Percentiles rank a stretch among this genome's conserved stretches.
Conservation (phyloP, 2,888 invertebrate species). For the Netelia inedita region DNA sequence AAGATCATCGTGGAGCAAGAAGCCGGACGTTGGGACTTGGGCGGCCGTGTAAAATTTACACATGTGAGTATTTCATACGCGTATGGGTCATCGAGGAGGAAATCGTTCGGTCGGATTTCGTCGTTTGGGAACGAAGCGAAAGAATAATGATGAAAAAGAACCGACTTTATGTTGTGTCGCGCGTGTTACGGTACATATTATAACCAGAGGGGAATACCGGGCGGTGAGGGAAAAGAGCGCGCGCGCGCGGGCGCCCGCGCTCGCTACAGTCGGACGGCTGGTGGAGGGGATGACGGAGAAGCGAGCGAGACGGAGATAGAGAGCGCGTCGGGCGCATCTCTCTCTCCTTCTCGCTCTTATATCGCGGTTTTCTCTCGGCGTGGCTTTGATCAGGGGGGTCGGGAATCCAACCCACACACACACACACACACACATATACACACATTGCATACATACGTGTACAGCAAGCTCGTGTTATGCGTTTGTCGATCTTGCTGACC, state of each 20-base stretch:
- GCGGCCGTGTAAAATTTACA: conserved; percentile 74
- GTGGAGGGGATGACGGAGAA: background rate
- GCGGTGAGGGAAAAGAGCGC: conserved; percentile 55
- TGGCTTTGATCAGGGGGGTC: conserved; percentile 73
- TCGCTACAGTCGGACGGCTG: conserved; percentile 42
- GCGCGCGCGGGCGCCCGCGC: conserved; percentile 51
- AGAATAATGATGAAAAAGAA: conserved; percentile 10
- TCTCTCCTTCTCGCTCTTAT: conserved; percentile 56
- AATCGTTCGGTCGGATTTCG: background rate
- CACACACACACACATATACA: conserved; percentile 30
- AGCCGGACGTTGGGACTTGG: conserved; percentile 76
- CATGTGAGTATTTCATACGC: conserved; percentile 76
- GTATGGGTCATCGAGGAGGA: background rate
- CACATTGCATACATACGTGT: conserved; percentile 1
- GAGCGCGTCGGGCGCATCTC: conserved; percentile 42
- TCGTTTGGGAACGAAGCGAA: background rate
- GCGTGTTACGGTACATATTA: conserved; percentile 61
- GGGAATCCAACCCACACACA: conserved; percentile 69
- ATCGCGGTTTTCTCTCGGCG: conserved; percentile 69
- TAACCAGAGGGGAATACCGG: conserved; percentile 52
- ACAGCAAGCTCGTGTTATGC: conserved; percentile 61
- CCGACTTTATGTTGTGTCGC: conserved; percentile 58
- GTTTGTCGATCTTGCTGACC: conserved; percentile 67
- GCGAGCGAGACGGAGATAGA: conserved; percentile 12
- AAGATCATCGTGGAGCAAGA: conserved; percentile 75